Conservation (phyloP, 2,888 invertebrate species). For the Urechis unicinctus region DNA sequence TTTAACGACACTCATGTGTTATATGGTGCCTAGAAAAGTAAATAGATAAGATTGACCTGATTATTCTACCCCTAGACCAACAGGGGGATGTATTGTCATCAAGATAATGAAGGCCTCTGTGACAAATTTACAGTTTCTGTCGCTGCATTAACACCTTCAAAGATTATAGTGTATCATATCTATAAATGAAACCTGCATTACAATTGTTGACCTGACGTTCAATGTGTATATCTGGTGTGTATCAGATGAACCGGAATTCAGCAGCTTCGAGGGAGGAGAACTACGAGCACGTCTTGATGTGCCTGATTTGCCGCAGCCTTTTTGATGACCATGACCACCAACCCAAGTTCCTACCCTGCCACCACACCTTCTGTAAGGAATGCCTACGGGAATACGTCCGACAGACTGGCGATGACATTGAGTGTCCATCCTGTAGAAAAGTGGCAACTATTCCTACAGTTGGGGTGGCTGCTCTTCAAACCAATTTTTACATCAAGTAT, state of each 20-base stretch:
- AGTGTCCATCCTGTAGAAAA: constrained; percentile 26
- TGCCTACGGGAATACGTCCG: constrained; percentile 36
- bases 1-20: too few relatives aligned
- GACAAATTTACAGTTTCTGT: too few relatives aligned
- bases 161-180: too few relatives aligned
- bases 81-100: too few relatives aligned
- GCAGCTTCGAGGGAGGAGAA: constrained; percentile 15
- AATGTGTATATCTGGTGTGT: too few relatives aligned
- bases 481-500: constrained; percentile 27
- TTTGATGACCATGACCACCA: constrained; percentile 45
- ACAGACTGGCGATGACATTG: constrained; percentile 25
- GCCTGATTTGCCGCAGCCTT: constrained; percentile 45
- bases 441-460: constrained; percentile 23
- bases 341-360: constrained; percentile 48
- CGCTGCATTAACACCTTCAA: too few relatives aligned
- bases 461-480: constrained; percentile 24
- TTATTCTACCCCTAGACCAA: too few relatives aligned
- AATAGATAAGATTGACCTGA: too few relatives aligned
- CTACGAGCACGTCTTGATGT: constrained; percentile 28
- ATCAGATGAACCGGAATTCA: constrained; percentile 5
- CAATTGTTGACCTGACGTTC: too few relatives aligned
- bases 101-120: too few relatives aligned
- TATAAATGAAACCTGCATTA: too few relatives aligned
- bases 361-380: constrained; percentile 48
- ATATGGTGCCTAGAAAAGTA: too few relatives aligned